Conservation (phyloP, 2,888 invertebrate species). For the Epistrophe grossulariae region DNA sequence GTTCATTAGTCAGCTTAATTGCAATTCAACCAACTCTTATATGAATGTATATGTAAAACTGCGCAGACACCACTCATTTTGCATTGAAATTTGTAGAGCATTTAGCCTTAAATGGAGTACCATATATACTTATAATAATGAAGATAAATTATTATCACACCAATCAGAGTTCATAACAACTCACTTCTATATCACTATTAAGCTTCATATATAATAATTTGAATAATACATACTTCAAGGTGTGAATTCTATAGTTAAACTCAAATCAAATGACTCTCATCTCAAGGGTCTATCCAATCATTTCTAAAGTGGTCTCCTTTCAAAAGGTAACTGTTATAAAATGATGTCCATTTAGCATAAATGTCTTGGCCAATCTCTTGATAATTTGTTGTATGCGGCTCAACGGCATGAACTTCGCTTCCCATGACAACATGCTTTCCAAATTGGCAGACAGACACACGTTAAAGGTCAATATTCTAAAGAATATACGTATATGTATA, state of each 20-base stretch:
- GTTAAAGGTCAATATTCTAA: slow-evolving; percentile 19
- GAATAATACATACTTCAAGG: slow-evolving; percentile 4
- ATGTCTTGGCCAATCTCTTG: slow-evolving; percentile 9
- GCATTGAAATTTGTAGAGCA: not conserved
- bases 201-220: slow-evolving; percentile 19
- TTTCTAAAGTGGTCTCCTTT: slow-evolving; percentile 1
- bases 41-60: not conserved
- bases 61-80: not conserved
- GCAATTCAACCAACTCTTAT: slow-evolving; percentile 27
- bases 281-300: slow-evolving; percentile 27
- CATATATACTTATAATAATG: not conserved
- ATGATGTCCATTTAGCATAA: slow-evolving; percentile 32
- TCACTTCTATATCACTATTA: slow-evolving; percentile 5
- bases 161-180: slow-evolving; percentile 2
- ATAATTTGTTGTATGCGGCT: slow-evolving; percentile 10
- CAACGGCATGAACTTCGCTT: not conserved
- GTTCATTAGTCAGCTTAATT: slow-evolving; percentile 69
- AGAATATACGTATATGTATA: no score
- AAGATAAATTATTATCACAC: not conserved
- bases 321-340: slow-evolving; percentile 21
- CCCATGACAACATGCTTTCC: not conserved
- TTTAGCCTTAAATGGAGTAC: not conserved
- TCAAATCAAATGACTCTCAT: slow-evolving; percentile 11
- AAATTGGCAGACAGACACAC: not conserved
- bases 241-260: not conserved